phyloP scores from a whole-genome alignment of 1,140 invertebrate genomes.

The Aplysia californica region DNA sequence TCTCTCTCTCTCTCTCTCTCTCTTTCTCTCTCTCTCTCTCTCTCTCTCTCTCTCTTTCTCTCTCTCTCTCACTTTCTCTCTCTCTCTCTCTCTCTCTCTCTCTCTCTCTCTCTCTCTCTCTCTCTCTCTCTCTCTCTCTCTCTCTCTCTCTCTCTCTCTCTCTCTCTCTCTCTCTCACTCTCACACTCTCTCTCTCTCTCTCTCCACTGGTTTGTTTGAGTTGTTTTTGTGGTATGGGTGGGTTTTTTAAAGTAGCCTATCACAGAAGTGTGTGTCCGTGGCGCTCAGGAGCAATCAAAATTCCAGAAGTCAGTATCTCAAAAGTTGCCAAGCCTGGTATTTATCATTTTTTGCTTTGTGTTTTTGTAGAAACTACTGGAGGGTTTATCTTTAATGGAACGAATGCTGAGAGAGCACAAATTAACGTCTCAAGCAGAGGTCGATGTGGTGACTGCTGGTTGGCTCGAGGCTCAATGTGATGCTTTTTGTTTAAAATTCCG shows the following conservation, averaged over 20 bases:
- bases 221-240: too few species aligned
- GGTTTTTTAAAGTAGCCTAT: too few species aligned
- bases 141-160: not conserved
- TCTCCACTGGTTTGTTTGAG: too few species aligned
- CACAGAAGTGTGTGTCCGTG: too few species aligned
- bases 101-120: not conserved
- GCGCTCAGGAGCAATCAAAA: too few species aligned
- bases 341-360: too few species aligned
- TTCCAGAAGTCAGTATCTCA: too few species aligned
- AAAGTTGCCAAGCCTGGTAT: too few species aligned
- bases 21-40: not conserved
- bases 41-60: too few species aligned
- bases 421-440: conserved; percentile 48
- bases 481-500: conserved; percentile 59
- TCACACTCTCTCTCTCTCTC: not conserved
- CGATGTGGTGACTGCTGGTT: conserved; percentile 52
- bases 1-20: not conserved
- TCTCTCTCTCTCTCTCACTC: not conserved
- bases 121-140: not conserved
- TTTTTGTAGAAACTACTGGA: conserved; percentile 47
- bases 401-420: conserved; percentile 47
- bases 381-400: conserved; percentile 48
- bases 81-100: too few species aligned
- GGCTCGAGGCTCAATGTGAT: conserved; percentile 54
- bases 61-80: too few species aligned